Conservation (phyloP, 53 echinoderm and acorn worm species). For the Astropecten irregularis region DNA sequence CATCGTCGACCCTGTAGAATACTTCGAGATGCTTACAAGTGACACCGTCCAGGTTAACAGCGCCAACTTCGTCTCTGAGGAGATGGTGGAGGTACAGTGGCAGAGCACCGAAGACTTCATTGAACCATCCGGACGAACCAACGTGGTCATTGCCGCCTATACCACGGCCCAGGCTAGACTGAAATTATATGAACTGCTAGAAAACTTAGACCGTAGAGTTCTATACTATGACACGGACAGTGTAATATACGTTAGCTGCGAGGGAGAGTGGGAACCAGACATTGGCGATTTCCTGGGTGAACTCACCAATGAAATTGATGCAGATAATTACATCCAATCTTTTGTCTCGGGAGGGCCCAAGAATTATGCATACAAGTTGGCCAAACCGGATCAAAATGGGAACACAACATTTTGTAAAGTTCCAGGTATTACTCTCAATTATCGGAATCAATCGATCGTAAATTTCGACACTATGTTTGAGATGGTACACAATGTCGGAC, state of each 20-base stretch:
- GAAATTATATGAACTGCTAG: constrained; percentile 57
- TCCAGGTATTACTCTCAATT: constrained; percentile 66
- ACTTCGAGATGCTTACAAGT: constrained; percentile 6
- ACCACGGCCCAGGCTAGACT: constrained; percentile 57
- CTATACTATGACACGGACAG: constrained; percentile 70
- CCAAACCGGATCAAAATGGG: constrained; percentile 27
- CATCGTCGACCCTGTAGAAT: not conserved
- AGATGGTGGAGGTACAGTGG: constrained; percentile 30
- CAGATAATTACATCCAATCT: constrained; percentile 49
- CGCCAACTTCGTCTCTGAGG: constrained; percentile 18
- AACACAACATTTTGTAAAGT: constrained; percentile 68
- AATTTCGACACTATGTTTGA: constrained; percentile 54
- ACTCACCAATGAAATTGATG: constrained; percentile 66
- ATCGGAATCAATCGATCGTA: constrained; percentile 29
- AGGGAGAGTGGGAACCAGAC: constrained; percentile 43
- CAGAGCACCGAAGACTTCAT: not conserved
- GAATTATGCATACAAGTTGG: constrained; percentile 64
- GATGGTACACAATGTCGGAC: constrained; percentile 51
- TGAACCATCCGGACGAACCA: constrained; percentile 12
- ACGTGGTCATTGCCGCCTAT: constrained; percentile 61
- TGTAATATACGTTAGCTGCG: constrained; percentile 39
- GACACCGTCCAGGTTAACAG: constrained; percentile 4
- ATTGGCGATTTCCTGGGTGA: constrained; percentile 53
- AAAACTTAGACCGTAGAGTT: constrained; percentile 37
- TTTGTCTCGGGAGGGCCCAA: constrained; percentile 70